Evolutionary conservation across 1,140 invertebrate genomes (phyloP), one percentile per base, ranked within the genome.

Genomic region (Mercenaria mercenaria): DNA sequence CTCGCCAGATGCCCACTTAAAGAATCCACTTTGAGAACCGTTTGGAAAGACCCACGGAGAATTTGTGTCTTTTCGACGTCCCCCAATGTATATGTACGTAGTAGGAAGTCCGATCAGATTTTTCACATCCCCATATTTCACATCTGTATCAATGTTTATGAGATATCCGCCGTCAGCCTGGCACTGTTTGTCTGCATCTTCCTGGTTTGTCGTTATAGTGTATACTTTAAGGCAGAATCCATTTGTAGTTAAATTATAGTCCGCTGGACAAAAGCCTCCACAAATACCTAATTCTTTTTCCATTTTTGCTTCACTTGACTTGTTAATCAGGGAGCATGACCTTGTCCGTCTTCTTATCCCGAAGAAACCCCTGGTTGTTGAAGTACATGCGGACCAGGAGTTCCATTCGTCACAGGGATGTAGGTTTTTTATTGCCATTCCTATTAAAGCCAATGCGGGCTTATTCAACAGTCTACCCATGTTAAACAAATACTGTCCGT

Each of bases 401-500:
- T 41, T 47, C 74, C 74, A 77, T 50, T 77, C 10, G 47, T 11
- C 26, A 52, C 74, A 77, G n/a, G 6, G 26, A 32, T 77, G 74
- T 0, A 50, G 47, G n/a, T 13, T 13, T 20, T 13, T 23, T 18
- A 77, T 77, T 13, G 74, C 74, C 74, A 77, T 77, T 1, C 74
- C 74, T 4, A 77, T 52, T n/a, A 77, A 41, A 10, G 74, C 52
- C 18, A 77, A 52, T 15, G 52, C 23, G 18, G 74, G 74, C 29
- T 77, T 77, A n/a, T 77, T 43, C 23, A 77, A 29, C 43, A 50
- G 39, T 50, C 74, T 77, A 26, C 74, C 74, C n/a, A 77, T n/a
- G 23, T 50, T 77, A 23, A 77, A 50, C 20, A 77, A 67, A 1
- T 3, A n/a, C 18, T 13, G 39, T 50, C 39, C 43, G 26, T 47